Conservation (phyloP, 2,888 invertebrate genomes). For the Leptinotarsa juncta region DNA sequence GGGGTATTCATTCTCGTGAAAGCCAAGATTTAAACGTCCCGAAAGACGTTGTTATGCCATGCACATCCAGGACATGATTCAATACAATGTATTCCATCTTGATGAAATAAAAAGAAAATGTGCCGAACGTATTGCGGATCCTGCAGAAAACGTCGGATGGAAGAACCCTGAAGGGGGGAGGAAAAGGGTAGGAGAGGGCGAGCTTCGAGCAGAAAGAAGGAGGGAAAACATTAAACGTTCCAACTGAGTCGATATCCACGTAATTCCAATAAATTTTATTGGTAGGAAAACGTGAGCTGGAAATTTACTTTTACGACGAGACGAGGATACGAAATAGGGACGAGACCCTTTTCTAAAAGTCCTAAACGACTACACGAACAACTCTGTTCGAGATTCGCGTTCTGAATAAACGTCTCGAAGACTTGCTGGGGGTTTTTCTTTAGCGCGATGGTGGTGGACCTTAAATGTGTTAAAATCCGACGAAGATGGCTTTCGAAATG, state of each 20-base stretch:
- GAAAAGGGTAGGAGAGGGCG: conserved; percentile 1
- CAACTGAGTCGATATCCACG: conserved; percentile 62
- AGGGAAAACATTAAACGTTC: conserved; percentile 53
- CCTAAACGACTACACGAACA: conserved; percentile 46
- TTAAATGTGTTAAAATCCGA: neutral
- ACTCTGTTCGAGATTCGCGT: conserved; percentile 41
- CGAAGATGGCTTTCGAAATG: neutral
- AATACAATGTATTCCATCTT: conserved; percentile 44
- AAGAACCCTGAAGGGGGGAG: conserved; percentile 5
- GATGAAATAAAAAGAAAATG: conserved; percentile 42
- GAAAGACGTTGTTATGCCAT: conserved; percentile 4
- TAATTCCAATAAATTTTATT: conserved; percentile 66
- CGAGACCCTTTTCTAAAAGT: conserved; percentile 42
- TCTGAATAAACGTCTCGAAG: conserved; percentile 33
- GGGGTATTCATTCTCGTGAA: conserved; percentile 1
- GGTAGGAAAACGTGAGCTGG: conserved; percentile 62
- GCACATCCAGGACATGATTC: conserved; percentile 32
- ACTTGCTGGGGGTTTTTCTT: conserved; percentile 3
- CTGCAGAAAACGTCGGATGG: conserved; percentile 22
- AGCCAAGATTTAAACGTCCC: conserved; percentile 18
- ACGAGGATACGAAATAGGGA: conserved; percentile 47
- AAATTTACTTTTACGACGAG: conserved; percentile 62
- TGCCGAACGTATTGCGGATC: conserved; percentile 20
- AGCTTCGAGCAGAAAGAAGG: conserved; percentile 29
- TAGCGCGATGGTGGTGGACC: neutral